Base-by-base conservation (phyloP, 1,140 invertebrate genomes). In the Calephelis virginiensis region DNA sequence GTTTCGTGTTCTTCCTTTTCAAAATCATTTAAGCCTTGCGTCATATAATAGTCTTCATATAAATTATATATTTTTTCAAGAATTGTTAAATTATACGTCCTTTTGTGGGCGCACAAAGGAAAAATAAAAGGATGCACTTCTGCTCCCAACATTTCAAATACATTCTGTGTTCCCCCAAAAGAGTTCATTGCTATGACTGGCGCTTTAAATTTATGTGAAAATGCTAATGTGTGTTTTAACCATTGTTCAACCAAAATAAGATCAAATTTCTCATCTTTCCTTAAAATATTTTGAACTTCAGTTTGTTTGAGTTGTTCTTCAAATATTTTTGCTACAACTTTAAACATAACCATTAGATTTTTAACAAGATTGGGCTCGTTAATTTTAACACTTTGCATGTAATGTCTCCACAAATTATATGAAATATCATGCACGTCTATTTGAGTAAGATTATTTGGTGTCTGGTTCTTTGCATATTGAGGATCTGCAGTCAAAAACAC, bases 111-210 rank as follows among this genome's bases (percentile, higher is more conserved):
- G 13, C 12, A 5, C 13, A 43, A 0, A 17, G 63, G 63, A 5
- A 50, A 64, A 8, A 64, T 7, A 28, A 64, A 13, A 12, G 63
- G 48, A 50, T 64, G n/a, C 9, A 17, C 13, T 10, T 37, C 12
- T 38, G 28, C 63, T 40, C 48, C 48, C 49, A 40, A n/a, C n/a
- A 49, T 7, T 49, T 64, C 63, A 40, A 53, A 64, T n/a, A 49
- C 7, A 50, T 7, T 37, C 8, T 37, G 40, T 8, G 40, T 8
- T 38, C 17, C 11, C 38, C 63, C 48, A 50, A 64, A 38, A 10
- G 63, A 53, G 40, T 37, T 53, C 13, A 64, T 48, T 10, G 14
- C 37, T 64, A 64, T 64, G 7, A 64, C 63, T 64, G 49, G 49
- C 14, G 49, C 49, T 10, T 53, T 53, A 17, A 53, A 53, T 17